Conservation (phyloP, 1,140 invertebrate species). For the Eriosoma lanigerum region DNA sequence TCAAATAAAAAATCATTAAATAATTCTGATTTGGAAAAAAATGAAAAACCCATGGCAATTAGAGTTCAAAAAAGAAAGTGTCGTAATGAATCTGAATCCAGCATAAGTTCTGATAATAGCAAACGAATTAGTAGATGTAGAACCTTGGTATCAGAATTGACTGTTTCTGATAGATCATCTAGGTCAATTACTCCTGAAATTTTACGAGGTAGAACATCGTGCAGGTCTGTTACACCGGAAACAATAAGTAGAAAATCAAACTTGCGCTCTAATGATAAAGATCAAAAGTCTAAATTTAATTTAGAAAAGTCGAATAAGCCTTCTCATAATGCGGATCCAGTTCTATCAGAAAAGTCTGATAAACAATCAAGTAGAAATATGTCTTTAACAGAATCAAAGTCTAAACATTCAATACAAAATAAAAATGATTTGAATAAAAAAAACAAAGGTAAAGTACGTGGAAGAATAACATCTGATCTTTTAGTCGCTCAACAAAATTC, state of each 20-base stretch:
- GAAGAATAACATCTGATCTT: slow-evolving; percentile 9
- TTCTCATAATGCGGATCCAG: neutral
- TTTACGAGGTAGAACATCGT: neutral
- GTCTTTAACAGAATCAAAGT: neutral
- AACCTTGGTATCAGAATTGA: neutral
- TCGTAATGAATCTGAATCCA: slow-evolving; percentile 39
- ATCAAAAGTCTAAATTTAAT: neutral
- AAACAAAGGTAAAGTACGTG: neutral
- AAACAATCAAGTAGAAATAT: neutral
- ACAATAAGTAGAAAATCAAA: slow-evolving; percentile 33
- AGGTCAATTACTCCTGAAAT: slow-evolving; percentile 41
- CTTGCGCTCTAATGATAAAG: slow-evolving; percentile 12
- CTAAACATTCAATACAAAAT: neutral
- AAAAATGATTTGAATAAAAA: slow-evolving; percentile 18
- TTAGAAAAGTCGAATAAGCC: neutral
- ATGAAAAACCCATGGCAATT: neutral
- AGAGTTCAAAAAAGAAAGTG: slow-evolving; percentile 22
- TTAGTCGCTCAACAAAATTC: slow-evolving; percentile 15
- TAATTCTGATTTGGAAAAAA: neutral
- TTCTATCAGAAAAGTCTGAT: slow-evolving; percentile 4
- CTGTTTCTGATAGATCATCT: slow-evolving; percentile 18
- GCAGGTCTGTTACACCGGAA: slow-evolving; percentile 6
- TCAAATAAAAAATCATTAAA: neutral
- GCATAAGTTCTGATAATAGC: slow-evolving; percentile 24
- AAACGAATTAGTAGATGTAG: neutral